Base-by-base conservation (phyloP, 2,888 invertebrate genomes). In the Agrochola litura region DNA sequence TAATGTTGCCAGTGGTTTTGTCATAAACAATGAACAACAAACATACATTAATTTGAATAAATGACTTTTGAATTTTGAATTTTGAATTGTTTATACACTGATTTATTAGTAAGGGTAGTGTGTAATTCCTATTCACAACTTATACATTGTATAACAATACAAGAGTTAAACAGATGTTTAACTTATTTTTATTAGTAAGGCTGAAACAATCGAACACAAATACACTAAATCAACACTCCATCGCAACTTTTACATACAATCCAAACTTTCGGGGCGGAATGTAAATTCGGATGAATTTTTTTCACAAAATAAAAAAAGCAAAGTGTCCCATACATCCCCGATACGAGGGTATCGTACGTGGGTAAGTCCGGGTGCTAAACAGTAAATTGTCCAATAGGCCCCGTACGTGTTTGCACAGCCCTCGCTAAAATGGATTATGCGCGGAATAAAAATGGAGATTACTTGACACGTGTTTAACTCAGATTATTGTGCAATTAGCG, bases 401-500 rank as follows among this genome's bases (percentile, higher is more conserved):
- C 8, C 25, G 56, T 22, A 81, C 77, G 77, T 88, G 84, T 83
- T 77, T 81, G 74, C 66, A 73, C 22, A 76, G 71, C 56, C 61
- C 63, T 68, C 72, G 73, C 69, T 49, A 64, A 80, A 86, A 76
- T 37, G 67, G 76, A 75, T 81, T 79, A 81, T 61, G 69, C 58
- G 30, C 64, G 46, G 63, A 71, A 86, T 81, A 86, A 87, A 86
- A 88, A 82, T 66, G 79, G 68, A 81, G 60, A 88, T 79, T 61
- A 76, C 69, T 74, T 79, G 81, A 84, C 84, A 84, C 73, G 76
- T 73, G 60, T 61, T 87, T 81, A 81, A 78, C 81, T 71, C 41
- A 78, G 73, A 88, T 86, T 86, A 86, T 81, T 83, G 66, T 78
- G 77, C 78, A 88, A 88, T 86, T 86, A 86, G 86, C 81, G 68